Evolutionary conservation across 2,113 vertebrate species (phyloP).

Genomic region (Lophotis ruficrista): DNA sequence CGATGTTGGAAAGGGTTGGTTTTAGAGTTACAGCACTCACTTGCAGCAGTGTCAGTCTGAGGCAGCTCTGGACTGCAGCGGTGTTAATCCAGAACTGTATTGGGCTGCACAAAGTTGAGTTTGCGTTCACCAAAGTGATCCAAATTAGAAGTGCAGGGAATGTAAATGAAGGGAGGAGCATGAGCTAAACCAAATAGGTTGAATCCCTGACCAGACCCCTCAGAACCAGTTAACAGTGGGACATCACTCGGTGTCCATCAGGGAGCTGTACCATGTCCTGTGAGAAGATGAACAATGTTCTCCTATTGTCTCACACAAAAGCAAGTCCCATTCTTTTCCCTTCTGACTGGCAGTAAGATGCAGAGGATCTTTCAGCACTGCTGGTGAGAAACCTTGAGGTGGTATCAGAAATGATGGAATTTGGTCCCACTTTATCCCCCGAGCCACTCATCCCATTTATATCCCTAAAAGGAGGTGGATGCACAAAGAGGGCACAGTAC

Average conservation of each 20-base stretch:
- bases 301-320: background rate
- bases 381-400: background rate
- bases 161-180: background rate
- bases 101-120: background rate
- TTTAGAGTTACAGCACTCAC: background rate
- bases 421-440: fast-evolving
- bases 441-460: background rate
- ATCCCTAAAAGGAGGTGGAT: background rate
- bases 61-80: background rate
- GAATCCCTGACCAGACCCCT: background rate
- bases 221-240: background rate
- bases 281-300: background rate
- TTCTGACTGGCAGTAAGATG: background rate
- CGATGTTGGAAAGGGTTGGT: background rate
- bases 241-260: background rate
- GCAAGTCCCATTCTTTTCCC: background rate
- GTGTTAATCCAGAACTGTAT: background rate
- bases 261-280: background rate
- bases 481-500: background rate
- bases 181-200: background rate
- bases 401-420: background rate
- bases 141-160: background rate
- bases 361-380: background rate
- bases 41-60: background rate
- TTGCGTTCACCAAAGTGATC: background rate